Evolutionary conservation across 92 coral and sea anemone genomes (phyloP).

Genomic region (Galaxea fascicularis): DNA sequence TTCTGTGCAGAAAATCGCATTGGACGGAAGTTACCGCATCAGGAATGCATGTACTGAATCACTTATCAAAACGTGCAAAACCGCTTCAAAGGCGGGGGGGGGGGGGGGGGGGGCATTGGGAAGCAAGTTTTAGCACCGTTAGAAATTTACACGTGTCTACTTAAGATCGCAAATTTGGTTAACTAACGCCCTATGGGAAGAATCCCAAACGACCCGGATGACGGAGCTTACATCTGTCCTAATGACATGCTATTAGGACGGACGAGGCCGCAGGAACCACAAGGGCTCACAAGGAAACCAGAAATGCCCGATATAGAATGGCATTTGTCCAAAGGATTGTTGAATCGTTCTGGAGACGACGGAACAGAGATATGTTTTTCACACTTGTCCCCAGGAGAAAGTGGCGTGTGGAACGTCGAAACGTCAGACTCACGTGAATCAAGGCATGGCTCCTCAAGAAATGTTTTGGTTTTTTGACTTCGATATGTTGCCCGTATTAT

Average conservation of each 20-base stretch:
- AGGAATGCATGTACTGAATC: conserved; percentile 74
- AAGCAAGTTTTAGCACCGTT: conserved; percentile 68
- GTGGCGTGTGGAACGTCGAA: conserved; percentile 62
- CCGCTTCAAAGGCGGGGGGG: too few relatives aligned
- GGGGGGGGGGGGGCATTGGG: conserved; percentile 59
- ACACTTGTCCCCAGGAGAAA: conserved; percentile 45
- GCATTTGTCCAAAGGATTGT: conserved; percentile 66
- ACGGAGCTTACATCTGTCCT: conserved; percentile 62
- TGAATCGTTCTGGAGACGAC: conserved; percentile 68
- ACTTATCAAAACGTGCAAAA: conserved; percentile 68
- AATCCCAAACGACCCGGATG: conserved; percentile 72
- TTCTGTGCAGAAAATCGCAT: conserved; percentile 63
- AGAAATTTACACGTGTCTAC: conserved; percentile 69
- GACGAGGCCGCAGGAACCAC: conserved; percentile 23
- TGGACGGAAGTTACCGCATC: conserved; percentile 72
- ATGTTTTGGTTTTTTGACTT: too few relatives aligned
- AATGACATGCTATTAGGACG: conserved; percentile 77
- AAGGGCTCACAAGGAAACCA: conserved; percentile 44
- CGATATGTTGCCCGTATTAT: too few relatives aligned
- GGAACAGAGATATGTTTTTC: conserved; percentile 75
- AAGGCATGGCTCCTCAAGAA: too few relatives aligned
- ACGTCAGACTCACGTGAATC: too few relatives aligned
- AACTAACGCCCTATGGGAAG: conserved; percentile 76
- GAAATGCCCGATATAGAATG: conserved; percentile 60
- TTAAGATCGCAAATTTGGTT: conserved; percentile 70